phyloP scores from a whole-genome alignment of 2,888 invertebrate genomes.

The Drosophila kuntzei region DNA sequence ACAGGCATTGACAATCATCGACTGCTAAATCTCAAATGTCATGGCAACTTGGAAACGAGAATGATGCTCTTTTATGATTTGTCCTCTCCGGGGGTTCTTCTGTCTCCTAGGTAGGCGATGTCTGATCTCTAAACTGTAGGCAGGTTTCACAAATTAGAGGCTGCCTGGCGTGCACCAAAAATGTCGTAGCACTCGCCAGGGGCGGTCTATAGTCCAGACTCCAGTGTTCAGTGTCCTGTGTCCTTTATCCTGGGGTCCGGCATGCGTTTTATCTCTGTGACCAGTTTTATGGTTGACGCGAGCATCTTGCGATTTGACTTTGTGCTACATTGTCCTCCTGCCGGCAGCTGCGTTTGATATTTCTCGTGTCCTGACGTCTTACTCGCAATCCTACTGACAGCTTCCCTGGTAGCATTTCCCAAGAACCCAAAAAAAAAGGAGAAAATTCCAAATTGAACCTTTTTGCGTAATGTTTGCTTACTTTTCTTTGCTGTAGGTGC shows the following conservation, averaged over 20 bases:
- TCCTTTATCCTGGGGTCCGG: conserved; percentile 35
- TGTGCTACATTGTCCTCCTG: conserved; percentile 53
- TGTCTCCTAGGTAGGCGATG: conserved; percentile 17
- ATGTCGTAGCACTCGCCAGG: conserved; percentile 52
- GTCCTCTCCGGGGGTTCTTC: conserved; percentile 9
- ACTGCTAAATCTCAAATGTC: conserved; percentile 80
- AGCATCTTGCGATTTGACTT: conserved; percentile 60
- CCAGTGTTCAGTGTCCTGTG: background rate
- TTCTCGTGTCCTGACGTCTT: conserved; percentile 62
- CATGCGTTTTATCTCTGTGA: conserved; percentile 62
- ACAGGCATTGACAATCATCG: conserved; percentile 70
- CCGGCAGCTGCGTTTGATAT: conserved; percentile 71
- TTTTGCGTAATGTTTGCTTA: conserved; percentile 67
- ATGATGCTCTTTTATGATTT: conserved; percentile 56
- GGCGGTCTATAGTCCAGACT: conserved; percentile 58
- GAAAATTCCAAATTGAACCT: conserved; percentile 30
- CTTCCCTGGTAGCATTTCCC: conserved; percentile 74
- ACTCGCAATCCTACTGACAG: conserved; percentile 52
- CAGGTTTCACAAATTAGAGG: conserved; percentile 79
- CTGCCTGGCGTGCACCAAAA: conserved; percentile 51
- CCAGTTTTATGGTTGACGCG: conserved; percentile 74
- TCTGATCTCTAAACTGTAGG: conserved; percentile 71
- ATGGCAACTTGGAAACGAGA: conserved; percentile 48
- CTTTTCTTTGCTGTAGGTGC: conserved; percentile 75
- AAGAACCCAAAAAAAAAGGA: conserved; percentile 30